Evolutionary conservation across 37 sponge, comb jelly and placozoan species (phyloP).

Genomic region (Beroe forskalii): DNA sequence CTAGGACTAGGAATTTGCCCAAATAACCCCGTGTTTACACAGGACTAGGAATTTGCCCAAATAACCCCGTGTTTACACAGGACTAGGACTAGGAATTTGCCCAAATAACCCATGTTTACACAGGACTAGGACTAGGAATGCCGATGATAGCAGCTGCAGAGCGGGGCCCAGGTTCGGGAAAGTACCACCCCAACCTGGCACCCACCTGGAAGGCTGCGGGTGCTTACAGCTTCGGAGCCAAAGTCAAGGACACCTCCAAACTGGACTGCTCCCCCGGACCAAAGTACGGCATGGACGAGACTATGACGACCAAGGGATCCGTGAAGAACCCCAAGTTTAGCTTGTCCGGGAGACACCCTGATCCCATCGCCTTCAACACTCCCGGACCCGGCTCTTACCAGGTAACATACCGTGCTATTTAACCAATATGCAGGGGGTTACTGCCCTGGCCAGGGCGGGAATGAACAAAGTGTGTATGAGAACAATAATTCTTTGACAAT

Average conservation of each 20-base stretch:
- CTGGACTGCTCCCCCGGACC: constrained; percentile 35
- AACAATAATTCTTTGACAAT: background rate
- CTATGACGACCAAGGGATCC: constrained; percentile 51
- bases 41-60: no score
- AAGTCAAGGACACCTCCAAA: constrained; percentile 38
- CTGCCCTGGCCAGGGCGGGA: no score
- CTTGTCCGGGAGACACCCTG: background rate
- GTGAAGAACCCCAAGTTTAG: constrained; percentile 64
- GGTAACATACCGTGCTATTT: constrained; percentile 11
- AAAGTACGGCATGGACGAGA: constrained; percentile 31
- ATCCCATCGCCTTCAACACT: constrained; percentile 64
- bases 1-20: no score
- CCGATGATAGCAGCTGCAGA: constrained; percentile 47
- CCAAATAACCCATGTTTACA: no score
- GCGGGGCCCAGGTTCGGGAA: constrained; percentile 47
- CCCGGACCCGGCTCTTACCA: constrained; percentile 64
- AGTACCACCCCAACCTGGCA: constrained; percentile 57
- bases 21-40: no score
- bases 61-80: no score
- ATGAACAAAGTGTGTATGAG: background rate
- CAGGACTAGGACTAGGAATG: no score
- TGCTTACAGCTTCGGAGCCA: constrained; percentile 10
- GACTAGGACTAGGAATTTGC: no score
- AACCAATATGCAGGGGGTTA: no score
- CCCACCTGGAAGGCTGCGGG: constrained; percentile 35